Conservation (phyloP, 2,113 vertebrate genomes). For the Hippolais icterina region DNA sequence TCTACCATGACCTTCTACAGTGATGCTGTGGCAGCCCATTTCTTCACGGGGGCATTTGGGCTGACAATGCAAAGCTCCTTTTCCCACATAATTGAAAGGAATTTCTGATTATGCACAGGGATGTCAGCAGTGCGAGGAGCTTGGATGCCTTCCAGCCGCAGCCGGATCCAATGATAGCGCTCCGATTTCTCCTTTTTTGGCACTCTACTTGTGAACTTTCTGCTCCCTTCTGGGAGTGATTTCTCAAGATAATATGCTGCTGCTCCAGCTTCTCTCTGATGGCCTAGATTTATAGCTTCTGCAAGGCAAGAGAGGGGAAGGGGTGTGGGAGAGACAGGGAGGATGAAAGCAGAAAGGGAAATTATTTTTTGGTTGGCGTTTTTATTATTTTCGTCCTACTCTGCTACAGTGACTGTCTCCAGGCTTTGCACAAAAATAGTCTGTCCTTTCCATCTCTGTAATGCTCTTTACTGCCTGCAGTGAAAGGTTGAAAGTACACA, state of each 20-base stretch:
- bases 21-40: conserved; percentile 45
- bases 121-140: conserved; percentile 68
- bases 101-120: conserved; percentile 75
- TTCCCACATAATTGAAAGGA: conserved; percentile 76
- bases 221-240: conserved; percentile 72
- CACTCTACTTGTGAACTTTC: conserved; percentile 69
- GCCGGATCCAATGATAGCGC: conserved; percentile 54
- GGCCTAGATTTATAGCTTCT: conserved; percentile 51
- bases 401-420: neutral
- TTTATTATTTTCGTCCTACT: conserved; percentile 26
- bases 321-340: neutral
- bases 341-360: conserved; percentile 41
- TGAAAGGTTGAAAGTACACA: conserved; percentile 70
- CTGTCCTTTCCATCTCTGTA: conserved; percentile 53
- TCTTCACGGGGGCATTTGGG: conserved; percentile 61
- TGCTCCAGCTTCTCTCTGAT: conserved; percentile 64
- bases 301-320: neutral
- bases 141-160: conserved; percentile 69
- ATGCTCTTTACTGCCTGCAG: conserved; percentile 18
- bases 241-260: conserved; percentile 69
- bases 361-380: conserved; percentile 46
- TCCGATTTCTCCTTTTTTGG: conserved; percentile 51
- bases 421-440: conserved; percentile 33
- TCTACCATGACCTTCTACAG: conserved; percentile 55
- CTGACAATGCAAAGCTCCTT: conserved; percentile 69